A percentile compares a stretch with the other conserved stretches of the same genome.
Conservation (phyloP, 2,113 vertebrate species). For the Lagopus muta region DNA sequence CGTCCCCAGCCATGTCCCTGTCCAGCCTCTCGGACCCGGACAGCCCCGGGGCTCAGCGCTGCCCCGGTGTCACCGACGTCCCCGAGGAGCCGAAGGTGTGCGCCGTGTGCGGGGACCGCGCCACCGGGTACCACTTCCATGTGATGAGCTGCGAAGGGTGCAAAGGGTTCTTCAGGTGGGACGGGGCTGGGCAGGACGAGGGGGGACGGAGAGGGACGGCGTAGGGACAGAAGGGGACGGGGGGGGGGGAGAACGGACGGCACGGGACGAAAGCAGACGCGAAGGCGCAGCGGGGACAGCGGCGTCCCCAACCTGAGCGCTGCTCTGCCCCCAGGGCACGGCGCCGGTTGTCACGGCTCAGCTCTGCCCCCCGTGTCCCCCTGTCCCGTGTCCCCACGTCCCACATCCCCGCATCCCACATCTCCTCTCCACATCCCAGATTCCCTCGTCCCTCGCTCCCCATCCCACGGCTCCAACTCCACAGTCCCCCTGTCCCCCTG, state of each 20-base stretch:
- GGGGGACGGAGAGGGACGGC: no score
- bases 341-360: not conserved
- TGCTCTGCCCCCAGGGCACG: not conserved
- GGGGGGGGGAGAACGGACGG: not conserved
- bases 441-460: no score
- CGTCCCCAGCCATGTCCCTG: not conserved
- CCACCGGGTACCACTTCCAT: slow-evolving; percentile 77
- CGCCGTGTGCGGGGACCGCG: slow-evolving; percentile 71
- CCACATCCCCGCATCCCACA: no score
- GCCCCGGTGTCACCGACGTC: not conserved
- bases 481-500: no score
- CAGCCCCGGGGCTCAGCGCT: not conserved
- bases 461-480: no score
- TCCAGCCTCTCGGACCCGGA: not conserved
- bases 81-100: slow-evolving; percentile 50
- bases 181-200: not conserved
- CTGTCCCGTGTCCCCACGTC: no score
- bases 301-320: no score
- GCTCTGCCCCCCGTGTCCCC: not conserved
- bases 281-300: no score
- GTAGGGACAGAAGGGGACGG: not conserved
- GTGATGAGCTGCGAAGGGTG: slow-evolving; percentile 95
- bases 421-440: no score
- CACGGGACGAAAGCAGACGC: no score
- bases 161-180: slow-evolving; percentile 97